phyloP scores from a whole-genome alignment of 2,888 invertebrate genomes.

The Megalurothrips usitatus region DNA sequence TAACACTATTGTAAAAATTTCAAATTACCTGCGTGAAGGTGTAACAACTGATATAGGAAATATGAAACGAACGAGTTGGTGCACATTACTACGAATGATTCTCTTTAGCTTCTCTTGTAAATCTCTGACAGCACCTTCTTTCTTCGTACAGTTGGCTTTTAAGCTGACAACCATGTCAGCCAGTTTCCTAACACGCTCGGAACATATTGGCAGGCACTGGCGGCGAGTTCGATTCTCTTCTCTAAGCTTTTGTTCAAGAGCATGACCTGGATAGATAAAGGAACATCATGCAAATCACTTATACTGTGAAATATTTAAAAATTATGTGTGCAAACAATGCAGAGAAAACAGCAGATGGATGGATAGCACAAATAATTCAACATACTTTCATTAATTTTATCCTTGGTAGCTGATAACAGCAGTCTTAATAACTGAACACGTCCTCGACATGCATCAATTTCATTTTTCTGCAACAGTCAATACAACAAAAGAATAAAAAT shows the following conservation, averaged over 20 bases:
- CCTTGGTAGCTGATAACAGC: conserved; percentile 54
- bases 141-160: not conserved
- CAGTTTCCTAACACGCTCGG: not conserved
- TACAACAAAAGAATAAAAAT: conserved; percentile 33
- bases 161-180: conserved; percentile 27
- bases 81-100: conserved; percentile 54
- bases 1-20: conserved; percentile 30
- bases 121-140: conserved; percentile 27
- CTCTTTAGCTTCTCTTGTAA: conserved; percentile 54
- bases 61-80: conserved; percentile 62
- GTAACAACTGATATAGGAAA: conserved; percentile 56
- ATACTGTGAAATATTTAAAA: conserved; percentile 35
- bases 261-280: not conserved
- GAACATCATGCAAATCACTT: not conserved
- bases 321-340: conserved; percentile 39
- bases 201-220: not conserved
- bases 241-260: conserved; percentile 45
- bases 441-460: conserved; percentile 58
- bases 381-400: conserved; percentile 46
- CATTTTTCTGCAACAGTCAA: conserved; percentile 49
- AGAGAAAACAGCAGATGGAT: conserved; percentile 18
- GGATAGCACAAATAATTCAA: conserved; percentile 39
- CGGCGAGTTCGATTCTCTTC: conserved; percentile 46
- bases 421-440: conserved; percentile 54
- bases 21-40: conserved; percentile 46